phyloP scores from a whole-genome alignment of 1,140 invertebrate genomes.

The Drosophila ohnishii region DNA sequence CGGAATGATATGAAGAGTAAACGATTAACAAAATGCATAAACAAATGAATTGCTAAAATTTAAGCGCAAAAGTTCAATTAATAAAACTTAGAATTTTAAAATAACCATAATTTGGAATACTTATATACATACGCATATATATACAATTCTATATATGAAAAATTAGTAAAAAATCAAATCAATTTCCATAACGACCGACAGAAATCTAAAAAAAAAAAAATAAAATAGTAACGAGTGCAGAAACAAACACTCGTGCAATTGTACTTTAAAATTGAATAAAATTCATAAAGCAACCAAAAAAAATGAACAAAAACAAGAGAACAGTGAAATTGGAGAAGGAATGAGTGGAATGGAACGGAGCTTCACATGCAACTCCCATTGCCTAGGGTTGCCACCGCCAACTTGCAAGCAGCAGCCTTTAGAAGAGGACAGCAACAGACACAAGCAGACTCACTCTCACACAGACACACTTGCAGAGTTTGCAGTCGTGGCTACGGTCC shows the following conservation, averaged over 20 bases:
- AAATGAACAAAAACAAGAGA: constrained; percentile 19
- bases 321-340: constrained; percentile 17
- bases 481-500: constrained; percentile 5
- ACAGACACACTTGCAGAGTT: constrained; percentile 19
- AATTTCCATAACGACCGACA: constrained; percentile 58
- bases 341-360: constrained; percentile 23
- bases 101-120: constrained; percentile 71
- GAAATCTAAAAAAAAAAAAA: constrained; percentile 31
- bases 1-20: constrained; percentile 25
- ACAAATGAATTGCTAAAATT: constrained; percentile 56
- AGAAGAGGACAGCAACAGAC: constrained; percentile 13
- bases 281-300: constrained; percentile 53
- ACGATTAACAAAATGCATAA: constrained; percentile 26
- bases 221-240: constrained; percentile 34
- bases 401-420: constrained; percentile 28
- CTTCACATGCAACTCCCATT: constrained; percentile 16
- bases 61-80: constrained; percentile 81
- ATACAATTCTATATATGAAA: constrained; percentile 58
- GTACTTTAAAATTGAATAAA: constrained; percentile 79
- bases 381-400: constrained; percentile 27
- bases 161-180: constrained; percentile 59
- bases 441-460: constrained; percentile 37
- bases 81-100: constrained; percentile 79
- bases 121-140: constrained; percentile 67
- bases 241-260: constrained; percentile 60